Base-by-base conservation (phyloP, 1,140 invertebrate genomes). In the Rhagoletis zephyria region DNA sequence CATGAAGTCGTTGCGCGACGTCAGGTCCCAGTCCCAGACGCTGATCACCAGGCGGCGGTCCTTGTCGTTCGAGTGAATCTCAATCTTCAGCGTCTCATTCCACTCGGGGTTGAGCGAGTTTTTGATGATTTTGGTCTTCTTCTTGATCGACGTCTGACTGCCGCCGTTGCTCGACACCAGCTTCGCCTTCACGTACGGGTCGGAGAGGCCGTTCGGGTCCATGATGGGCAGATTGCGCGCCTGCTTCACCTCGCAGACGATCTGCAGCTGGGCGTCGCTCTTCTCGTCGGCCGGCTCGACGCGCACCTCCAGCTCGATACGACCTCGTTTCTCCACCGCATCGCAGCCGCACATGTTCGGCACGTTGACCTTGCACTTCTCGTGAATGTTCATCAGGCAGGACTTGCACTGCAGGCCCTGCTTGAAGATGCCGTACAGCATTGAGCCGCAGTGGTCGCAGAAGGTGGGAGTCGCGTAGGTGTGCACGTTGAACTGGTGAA, bases 21-120 rank as follows among this genome's bases (percentile, higher is more conserved):
- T 99, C 70, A 98, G 94, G 94, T 99, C 99, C 99, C 99, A 99
- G 93, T 99, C 99, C 99, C 99, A 99, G 0, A 99, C 95, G 94
- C 99, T 98, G 90, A 99, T 95, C 60, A 99, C 95, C 19, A 99
- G 94, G 88, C 99, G 95, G n/a, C 98, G 95, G 92, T 99, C 98
- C 93, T 99, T 99, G 93, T 99, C 99, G 92, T 99, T 98, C 0
- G 97, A 93, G 92, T 97, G 97, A 42, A 99, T 94, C 89, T 99
- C 98, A 94, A 97, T 98, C 12, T 94, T 95, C 87, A 99, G 95
- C 3, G 96, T 98, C 94, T 99, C 98, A 93, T 99, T 98, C 98
- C 98, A 99, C 85, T 96, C 96, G 0, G 99, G 99, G 94, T 99
- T 99, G 81, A 99, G 95, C 60, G 95, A 97, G 85, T 97, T 96